Conservation (phyloP, 2,888 invertebrate species). For the Drosophila koepferae region DNA sequence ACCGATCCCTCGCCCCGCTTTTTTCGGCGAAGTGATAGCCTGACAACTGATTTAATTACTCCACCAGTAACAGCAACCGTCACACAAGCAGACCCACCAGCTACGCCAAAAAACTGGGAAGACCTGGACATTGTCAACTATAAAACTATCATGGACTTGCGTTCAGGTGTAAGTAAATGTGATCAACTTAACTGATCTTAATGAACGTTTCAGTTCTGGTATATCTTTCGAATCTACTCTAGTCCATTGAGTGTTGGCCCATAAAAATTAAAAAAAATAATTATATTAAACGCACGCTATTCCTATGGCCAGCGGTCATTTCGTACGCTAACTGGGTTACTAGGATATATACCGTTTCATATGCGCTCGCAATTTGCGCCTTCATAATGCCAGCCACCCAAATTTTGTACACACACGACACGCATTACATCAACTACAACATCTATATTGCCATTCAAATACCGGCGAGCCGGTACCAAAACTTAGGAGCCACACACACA, state of each 20-base stretch:
- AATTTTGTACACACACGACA: conserved; percentile 65
- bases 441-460: conserved; percentile 36
- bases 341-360: conserved; percentile 73
- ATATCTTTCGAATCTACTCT: conserved; percentile 7
- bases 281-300: conserved; percentile 57
- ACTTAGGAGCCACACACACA: conserved; percentile 34
- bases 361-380: conserved; percentile 66
- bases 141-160: conserved; percentile 88
- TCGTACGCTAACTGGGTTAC: conserved; percentile 68
- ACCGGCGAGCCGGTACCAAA: conserved; percentile 46
- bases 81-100: conserved; percentile 68
- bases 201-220: background rate
- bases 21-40: conserved; percentile 65
- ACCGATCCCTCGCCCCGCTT: conserved; percentile 88
- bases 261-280: conserved; percentile 35
- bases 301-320: conserved; percentile 15
- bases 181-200: background rate
- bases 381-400: conserved; percentile 64
- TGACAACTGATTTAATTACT: conserved; percentile 40
- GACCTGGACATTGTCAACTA: conserved; percentile 88
- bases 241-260: background rate
- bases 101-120: conserved; percentile 86
- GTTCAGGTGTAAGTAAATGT: conserved; percentile 88
- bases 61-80: conserved; percentile 9
- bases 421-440: conserved; percentile 61